Evolutionary conservation across 2,113 vertebrate genomes (phyloP).

Genomic region (Telmatochromis sp.): DNA sequence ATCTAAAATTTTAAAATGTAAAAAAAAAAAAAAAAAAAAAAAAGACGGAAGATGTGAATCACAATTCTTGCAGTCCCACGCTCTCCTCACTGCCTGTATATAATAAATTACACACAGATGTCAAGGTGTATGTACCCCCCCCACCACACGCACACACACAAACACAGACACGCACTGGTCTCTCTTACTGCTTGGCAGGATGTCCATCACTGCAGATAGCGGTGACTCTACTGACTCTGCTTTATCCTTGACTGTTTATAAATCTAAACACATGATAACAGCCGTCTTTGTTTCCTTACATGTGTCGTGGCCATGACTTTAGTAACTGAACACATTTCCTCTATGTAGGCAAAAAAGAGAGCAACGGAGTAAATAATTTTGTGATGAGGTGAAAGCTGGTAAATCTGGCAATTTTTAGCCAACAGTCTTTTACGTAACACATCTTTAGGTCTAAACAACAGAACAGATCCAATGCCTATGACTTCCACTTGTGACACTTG

Average conservation of each 20-base stretch:
- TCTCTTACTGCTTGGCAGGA: neutral
- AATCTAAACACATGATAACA: neutral
- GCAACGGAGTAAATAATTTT: neutral
- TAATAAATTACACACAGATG: neutral
- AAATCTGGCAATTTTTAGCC: neutral
- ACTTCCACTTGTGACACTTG: neutral
- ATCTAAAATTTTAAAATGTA: too few species aligned
- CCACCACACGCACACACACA: neutral
- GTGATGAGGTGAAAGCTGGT: neutral
- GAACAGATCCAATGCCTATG: neutral
- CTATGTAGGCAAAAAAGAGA: neutral
- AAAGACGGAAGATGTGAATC: neutral
- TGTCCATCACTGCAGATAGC: neutral
- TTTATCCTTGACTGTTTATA: conserved; percentile 1
- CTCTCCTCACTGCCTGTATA: neutral
- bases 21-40: neutral
- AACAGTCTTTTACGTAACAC: neutral
- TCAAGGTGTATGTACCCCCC: neutral
- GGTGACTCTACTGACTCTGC: neutral
- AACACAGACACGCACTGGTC: neutral
- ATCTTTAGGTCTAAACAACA: neutral
- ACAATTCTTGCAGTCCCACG: neutral
- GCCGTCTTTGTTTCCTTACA: neutral
- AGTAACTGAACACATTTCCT: neutral
- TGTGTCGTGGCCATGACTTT: neutral